Evolutionary conservation across 2,797 vertebrate genomes (phyloP), one percentile per base, ranked within the genome.

Genomic region (Danionella dracula): DNA sequence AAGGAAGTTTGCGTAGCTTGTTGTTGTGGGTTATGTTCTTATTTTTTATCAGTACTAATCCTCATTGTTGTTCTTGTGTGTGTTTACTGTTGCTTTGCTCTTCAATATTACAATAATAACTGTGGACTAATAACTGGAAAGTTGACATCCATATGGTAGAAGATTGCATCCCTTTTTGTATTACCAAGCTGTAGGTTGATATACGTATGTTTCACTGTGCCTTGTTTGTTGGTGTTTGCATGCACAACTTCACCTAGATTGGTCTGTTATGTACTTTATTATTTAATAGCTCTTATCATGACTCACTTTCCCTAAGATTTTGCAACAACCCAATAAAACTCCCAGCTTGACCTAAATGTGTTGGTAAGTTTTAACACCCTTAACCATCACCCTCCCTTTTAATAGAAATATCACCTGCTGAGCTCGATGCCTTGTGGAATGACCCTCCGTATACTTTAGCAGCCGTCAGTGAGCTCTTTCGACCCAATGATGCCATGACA

Each of bases 401-500:
- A 46, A 38, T 83, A 91, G 90, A 88, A 68, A 86, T 90, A 54
- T 88, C 87, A 65, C 83, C 89, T 21, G 86, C 87, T 74, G 90
- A 91, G 75, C 81, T 90, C 77, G 89, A 90, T 70, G 86, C 87
- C 73, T 84, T 91, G 21, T 89, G 89, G 89, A 83, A 85, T 74
- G 89, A 89, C 50, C 88, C 86, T 1, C 81, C 86, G 0, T 90
- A 89, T 34, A 78, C 83, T 45, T 74, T 89, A 8, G 82, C 87
- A 8, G 85, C 78, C 73, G 60, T 84, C 72, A 82, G 84, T 80
- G 83, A 88, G 34, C 83, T 86, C 77, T 88, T 88, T 70, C 71
- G 81, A 44, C 82, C 83, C 82, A 86, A 86, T 84, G 81, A 83
- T 82, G 82, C 80, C 82, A 91, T 89, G 88, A 85, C 87, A 53